Evolutionary conservation across 2,888 invertebrate species (phyloP).

Genomic region (Aleiodes testaceus): DNA sequence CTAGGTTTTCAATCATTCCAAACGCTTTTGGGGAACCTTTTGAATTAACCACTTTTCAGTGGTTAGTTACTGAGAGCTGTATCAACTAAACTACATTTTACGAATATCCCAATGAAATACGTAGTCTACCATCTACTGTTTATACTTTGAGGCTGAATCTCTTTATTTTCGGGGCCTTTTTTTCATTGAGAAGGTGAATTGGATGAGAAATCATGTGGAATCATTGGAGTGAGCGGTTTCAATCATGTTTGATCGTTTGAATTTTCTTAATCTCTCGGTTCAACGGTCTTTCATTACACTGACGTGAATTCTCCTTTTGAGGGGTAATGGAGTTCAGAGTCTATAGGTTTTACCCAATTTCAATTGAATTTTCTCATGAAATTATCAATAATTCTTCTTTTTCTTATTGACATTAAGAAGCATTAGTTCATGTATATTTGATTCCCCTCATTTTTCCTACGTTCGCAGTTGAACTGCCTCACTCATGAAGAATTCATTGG

Average conservation of each 20-base stretch:
- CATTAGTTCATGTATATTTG: constrained; percentile 4
- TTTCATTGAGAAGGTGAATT: neutral
- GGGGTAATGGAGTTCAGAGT: too few relatives aligned
- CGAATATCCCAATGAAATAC: neutral
- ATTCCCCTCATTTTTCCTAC: constrained; percentile 43
- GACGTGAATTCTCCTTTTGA: too few relatives aligned
- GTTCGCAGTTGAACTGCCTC: constrained; percentile 59
- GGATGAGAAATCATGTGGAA: neutral
- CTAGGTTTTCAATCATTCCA: neutral
- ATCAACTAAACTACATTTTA: constrained; percentile 21
- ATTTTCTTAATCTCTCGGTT: too few relatives aligned
- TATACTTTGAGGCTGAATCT: too few relatives aligned
- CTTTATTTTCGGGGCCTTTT: too few relatives aligned
- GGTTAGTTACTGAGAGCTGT: neutral
- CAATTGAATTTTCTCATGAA: too few relatives aligned
- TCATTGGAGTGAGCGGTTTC: too few relatives aligned
- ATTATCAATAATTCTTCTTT: too few relatives aligned
- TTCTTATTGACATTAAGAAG: neutral
- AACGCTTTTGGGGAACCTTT: constrained; percentile 14
- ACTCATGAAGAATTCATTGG: constrained; percentile 65
- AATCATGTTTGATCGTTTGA: too few relatives aligned
- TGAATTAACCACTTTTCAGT: constrained; percentile 26
- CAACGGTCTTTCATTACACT: too few relatives aligned
- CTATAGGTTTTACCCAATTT: too few relatives aligned
- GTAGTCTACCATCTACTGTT: too few relatives aligned